These are phyloP conservation scores for Helicoverpa armigera DNA, from an alignment of 1,140 invertebrate genomes.

Conservation along the genomic window DNA sequence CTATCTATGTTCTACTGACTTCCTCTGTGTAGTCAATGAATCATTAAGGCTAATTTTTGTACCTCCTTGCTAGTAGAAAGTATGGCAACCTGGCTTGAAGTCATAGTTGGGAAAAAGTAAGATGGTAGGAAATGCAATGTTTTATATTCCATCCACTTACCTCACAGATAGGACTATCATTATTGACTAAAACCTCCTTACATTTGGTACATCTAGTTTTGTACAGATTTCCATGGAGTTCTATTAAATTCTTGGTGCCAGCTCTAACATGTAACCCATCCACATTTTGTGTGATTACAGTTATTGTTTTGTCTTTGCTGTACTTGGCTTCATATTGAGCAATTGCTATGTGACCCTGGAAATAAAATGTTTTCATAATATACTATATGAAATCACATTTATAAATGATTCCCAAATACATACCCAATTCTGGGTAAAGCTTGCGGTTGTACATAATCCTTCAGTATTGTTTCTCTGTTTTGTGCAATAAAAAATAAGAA, in stretches of 20 bases:
- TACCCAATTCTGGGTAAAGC: too few relatives aligned
- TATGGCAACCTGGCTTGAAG: too few relatives aligned
- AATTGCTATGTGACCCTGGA: conserved; percentile 93
- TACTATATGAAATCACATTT: too few relatives aligned
- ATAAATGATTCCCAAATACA: too few relatives aligned
- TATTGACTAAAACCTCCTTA: conserved; percentile 90
- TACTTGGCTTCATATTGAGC: conserved; percentile 91
- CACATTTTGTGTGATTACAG: conserved; percentile 97
- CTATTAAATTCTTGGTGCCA: conserved; percentile 93
- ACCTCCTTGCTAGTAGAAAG: too few relatives aligned
- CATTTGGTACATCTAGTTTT: conserved; percentile 95
- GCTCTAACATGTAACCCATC: conserved; percentile 95
- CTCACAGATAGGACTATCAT: conserved; percentile 94
- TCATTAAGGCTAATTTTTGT: too few relatives aligned
- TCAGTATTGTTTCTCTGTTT: too few relatives aligned
- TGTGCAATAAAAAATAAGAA: too few relatives aligned
- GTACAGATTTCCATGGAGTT: conserved; percentile 96
- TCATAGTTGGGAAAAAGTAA: background rate
- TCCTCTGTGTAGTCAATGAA: too few relatives aligned
- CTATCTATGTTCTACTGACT: too few relatives aligned
- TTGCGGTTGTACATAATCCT: too few relatives aligned
- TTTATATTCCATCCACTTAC: conserved; percentile 57
- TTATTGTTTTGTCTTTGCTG: conserved; percentile 88
- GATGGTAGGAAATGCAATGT: background rate
- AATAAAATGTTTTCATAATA: conserved; percentile 12